Conservation (phyloP, 1,140 invertebrate genomes). For the Trichomalopsis sarcophagae region DNA sequence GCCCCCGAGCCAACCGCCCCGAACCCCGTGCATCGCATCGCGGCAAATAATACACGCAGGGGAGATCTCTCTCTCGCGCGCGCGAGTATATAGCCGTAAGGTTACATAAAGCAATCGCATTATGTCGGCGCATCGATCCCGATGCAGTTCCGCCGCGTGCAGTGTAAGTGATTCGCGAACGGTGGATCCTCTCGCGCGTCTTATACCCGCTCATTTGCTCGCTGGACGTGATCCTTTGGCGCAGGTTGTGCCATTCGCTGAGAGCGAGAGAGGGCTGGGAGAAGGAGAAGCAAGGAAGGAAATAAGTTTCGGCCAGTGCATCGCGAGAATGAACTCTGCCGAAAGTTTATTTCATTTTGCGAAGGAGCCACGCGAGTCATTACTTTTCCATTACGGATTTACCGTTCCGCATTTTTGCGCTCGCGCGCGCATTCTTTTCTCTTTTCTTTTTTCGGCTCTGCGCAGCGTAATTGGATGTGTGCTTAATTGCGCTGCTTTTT, state of each 20-base stretch:
- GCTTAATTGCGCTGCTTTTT: conserved; percentile 10
- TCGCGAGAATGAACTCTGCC: neutral
- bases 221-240: conserved; percentile 34
- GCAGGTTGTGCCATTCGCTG: conserved; percentile 32
- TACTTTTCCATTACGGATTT: neutral
- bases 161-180: conserved; percentile 42
- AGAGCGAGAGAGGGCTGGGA: neutral
- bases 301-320: conserved; percentile 31
- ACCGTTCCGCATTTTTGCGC: neutral
- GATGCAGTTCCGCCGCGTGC: neutral
- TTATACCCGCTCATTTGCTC: conserved; percentile 38
- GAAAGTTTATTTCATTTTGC: conserved; percentile 27
- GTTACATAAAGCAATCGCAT: conserved; percentile 48
- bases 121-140: conserved; percentile 28
- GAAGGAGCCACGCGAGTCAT: neutral
- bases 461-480: neutral
- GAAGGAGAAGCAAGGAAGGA: conserved; percentile 29
- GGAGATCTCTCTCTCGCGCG: neutral
- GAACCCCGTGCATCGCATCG: neutral
- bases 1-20: neutral
- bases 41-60: neutral
- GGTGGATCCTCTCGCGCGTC: conserved; percentile 27
- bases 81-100: neutral
- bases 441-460: neutral
- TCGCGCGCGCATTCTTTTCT: neutral